phyloP scores from a whole-genome alignment of 2,888 invertebrate genomes.

The Volucella inanis region DNA sequence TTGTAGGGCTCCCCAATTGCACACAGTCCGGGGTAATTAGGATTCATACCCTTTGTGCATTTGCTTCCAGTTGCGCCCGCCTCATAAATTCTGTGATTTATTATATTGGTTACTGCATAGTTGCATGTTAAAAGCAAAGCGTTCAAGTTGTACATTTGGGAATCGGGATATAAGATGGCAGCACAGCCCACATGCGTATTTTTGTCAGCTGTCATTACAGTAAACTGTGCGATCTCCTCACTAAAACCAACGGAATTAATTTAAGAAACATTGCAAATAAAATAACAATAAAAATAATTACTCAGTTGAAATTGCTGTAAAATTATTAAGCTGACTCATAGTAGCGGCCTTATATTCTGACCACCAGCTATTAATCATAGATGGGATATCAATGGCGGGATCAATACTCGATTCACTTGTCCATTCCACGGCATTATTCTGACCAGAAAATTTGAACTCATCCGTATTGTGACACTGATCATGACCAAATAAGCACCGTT shows the following conservation, averaged over 20 bases:
- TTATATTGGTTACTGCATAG: slow-evolving; percentile 78
- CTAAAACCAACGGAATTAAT: slow-evolving; percentile 4
- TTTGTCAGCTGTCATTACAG: slow-evolving; percentile 78
- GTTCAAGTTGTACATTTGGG: slow-evolving; percentile 66
- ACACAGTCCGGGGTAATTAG: slow-evolving; percentile 67
- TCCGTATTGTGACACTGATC: slow-evolving; percentile 79
- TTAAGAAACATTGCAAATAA: neutral
- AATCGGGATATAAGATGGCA: slow-evolving; percentile 66
- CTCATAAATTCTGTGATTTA: slow-evolving; percentile 64
- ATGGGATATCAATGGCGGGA: neutral
- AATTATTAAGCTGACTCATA: slow-evolving; percentile 75
- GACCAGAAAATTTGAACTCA: slow-evolving; percentile 77
- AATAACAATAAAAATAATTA: neutral
- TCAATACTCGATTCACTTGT: slow-evolving; percentile 47
- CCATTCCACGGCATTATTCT: slow-evolving; percentile 77
- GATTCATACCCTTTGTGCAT: slow-evolving; percentile 78
- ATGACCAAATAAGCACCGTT: slow-evolving; percentile 77
- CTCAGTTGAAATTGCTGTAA: slow-evolving; percentile 62
- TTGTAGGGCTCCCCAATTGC: neutral
- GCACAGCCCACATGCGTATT: slow-evolving; percentile 79
- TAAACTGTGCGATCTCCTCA: slow-evolving; percentile 78
- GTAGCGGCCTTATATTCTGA: slow-evolving; percentile 21
- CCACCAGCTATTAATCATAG: slow-evolving; percentile 38
- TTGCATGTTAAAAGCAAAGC: slow-evolving; percentile 78
- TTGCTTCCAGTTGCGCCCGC: slow-evolving; percentile 72